phyloP scores from a whole-genome alignment of 2,113 vertebrate genomes.

The Anolis carolinensis region DNA sequence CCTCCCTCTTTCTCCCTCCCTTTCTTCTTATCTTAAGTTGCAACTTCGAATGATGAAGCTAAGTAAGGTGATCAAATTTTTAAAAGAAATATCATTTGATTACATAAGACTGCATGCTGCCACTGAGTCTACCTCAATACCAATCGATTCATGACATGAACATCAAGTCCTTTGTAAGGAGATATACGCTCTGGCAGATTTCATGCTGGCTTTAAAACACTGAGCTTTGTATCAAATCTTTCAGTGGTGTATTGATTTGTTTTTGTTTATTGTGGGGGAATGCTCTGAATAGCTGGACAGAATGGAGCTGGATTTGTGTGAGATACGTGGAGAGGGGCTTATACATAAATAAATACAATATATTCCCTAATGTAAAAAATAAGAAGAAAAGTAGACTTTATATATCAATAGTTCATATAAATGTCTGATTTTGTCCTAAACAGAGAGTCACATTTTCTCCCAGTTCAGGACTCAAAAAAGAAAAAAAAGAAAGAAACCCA shows the following conservation, averaged over 20 bases:
- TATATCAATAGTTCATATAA: background rate
- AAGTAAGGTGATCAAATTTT: conserved; percentile 53
- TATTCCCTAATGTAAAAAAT: background rate
- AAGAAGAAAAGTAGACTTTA: background rate
- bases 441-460: background rate
- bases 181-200: conserved; percentile 54
- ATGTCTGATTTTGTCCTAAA: background rate
- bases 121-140: conserved; percentile 38
- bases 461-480: too few species aligned
- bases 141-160: conserved; percentile 62
- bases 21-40: conserved; percentile 28
- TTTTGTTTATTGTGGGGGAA: conserved; percentile 27
- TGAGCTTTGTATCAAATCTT: conserved; percentile 23
- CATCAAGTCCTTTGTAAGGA: conserved; percentile 51
- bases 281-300: conserved; percentile 31
- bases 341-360: background rate
- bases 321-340: background rate
- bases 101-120: conserved; percentile 59
- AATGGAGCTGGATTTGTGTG: conserved; percentile 26
- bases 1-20: background rate
- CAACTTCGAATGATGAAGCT: conserved; percentile 58
- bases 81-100: conserved; percentile 44
- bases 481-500: too few species aligned
- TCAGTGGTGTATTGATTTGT: conserved; percentile 45
- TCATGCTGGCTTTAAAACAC: conserved; percentile 58